Conservation (phyloP, 2,113 vertebrate genomes). For the Petromus typicus region DNA sequence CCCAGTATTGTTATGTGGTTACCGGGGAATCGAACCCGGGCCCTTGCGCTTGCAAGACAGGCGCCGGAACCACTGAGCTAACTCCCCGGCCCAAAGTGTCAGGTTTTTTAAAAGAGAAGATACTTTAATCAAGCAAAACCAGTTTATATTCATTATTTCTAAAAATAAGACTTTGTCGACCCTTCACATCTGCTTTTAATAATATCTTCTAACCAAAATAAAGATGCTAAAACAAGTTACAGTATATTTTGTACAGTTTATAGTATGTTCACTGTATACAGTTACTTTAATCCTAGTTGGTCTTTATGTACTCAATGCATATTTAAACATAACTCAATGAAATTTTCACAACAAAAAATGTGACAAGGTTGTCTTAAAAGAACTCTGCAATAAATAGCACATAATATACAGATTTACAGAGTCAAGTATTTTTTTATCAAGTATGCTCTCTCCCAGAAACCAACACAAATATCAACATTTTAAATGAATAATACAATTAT, state of each 20-base stretch:
- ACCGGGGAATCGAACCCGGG: too few species aligned
- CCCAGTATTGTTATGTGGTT: too few species aligned
- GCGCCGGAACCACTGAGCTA: too few species aligned
- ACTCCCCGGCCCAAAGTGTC: too few species aligned
- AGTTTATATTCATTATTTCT: too few species aligned
- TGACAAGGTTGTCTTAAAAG: slow-evolving; percentile 88
- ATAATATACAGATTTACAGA: slow-evolving; percentile 91
- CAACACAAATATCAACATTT: slow-evolving; percentile 88
- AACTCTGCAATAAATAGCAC: slow-evolving; percentile 90
- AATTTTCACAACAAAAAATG: slow-evolving; percentile 87
- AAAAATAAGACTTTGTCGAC: slow-evolving; percentile 88
- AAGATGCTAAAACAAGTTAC: slow-evolving; percentile 88
- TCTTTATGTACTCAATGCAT: slow-evolving; percentile 85
- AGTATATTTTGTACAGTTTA: slow-evolving; percentile 85
- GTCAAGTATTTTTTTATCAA: slow-evolving; percentile 87
- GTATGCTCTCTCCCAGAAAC: slow-evolving; percentile 89
- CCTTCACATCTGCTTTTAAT: slow-evolving; percentile 90
- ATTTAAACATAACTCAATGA: slow-evolving; percentile 86
- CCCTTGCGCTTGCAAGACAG: too few species aligned
- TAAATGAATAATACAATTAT: slow-evolving; percentile 88
- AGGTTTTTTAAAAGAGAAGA: too few species aligned
- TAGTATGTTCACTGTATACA: slow-evolving; percentile 85
- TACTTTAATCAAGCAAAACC: too few species aligned
- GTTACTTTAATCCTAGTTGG: slow-evolving; percentile 86
- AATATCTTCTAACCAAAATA: slow-evolving; percentile 89